Percentiles rank a stretch among this genome's conserved stretches.
phyloP scores from a whole-genome alignment of 2,113 vertebrate genomes.

The Setophaga kirtlandii region DNA sequence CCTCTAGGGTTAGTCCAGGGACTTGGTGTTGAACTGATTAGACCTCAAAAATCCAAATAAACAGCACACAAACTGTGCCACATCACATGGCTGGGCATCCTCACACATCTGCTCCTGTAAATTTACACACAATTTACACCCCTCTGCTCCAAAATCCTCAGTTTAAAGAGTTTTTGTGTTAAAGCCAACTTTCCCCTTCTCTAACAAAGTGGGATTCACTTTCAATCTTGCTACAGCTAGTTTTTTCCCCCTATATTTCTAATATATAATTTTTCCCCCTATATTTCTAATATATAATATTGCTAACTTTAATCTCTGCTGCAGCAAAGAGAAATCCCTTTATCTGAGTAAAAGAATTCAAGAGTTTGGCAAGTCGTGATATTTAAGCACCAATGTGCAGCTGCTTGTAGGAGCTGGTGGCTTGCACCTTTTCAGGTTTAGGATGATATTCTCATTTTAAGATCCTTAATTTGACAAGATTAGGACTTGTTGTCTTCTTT shows the following conservation, averaged over 20 bases:
- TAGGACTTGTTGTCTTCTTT: neutral
- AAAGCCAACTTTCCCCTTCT: neutral
- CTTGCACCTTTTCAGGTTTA: neutral
- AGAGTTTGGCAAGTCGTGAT: rapidly evolving
- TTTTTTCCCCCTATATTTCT: neutral
- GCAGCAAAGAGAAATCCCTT: neutral
- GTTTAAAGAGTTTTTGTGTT: neutral
- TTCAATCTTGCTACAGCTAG: neutral
- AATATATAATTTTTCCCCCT: neutral
- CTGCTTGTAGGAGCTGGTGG: rapidly evolving
- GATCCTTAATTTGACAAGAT: too few species aligned
- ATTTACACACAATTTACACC: neutral
- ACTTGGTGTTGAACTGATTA: neutral
- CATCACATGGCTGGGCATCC: rapidly evolving
- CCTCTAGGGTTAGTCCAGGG: slow-evolving; percentile 39
- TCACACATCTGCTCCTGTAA: neutral
- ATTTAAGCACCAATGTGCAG: neutral
- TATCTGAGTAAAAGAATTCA: neutral
- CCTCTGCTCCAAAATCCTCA: neutral
- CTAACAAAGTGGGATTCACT: neutral
- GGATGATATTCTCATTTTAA: neutral
- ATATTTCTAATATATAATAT: neutral
- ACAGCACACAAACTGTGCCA: neutral
- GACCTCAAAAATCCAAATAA: neutral
- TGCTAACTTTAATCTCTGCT: neutral